Percentiles rank a stretch among this genome's conserved stretches.
These are phyloP conservation scores for Centrocercus urophasianus DNA, from an alignment of 2,113 vertebrate species.

Conservation along the genomic window DNA sequence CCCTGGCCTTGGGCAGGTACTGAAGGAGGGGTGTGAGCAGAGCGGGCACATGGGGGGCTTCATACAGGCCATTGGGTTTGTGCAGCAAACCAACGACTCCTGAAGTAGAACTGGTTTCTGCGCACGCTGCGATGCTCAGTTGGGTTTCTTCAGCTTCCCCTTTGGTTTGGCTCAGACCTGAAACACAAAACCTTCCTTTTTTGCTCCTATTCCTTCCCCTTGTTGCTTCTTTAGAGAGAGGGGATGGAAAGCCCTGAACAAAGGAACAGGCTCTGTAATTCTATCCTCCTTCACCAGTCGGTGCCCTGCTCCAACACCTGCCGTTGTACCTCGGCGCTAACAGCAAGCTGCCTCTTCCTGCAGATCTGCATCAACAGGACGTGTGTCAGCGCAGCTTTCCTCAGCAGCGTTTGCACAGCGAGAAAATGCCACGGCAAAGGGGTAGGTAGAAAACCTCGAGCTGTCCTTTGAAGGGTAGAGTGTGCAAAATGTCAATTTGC, in stretches of 20 bases:
- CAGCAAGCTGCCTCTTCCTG: not conserved
- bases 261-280: not conserved
- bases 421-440: not conserved
- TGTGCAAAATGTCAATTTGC: not conserved
- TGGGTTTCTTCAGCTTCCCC: not conserved
- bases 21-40: accelerated
- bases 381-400: not conserved
- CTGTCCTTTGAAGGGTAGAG: not conserved
- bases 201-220: no score
- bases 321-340: not conserved
- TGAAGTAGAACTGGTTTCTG: not conserved
- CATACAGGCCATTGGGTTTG: not conserved
- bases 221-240: not conserved
- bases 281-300: not conserved
- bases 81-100: not conserved
- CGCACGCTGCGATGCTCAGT: not conserved
- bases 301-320: not conserved
- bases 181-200: not conserved
- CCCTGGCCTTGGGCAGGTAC: not conserved
- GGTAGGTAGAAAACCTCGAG: not conserved
- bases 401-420: not conserved
- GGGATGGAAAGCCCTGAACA: not conserved
- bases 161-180: not conserved
- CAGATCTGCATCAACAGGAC: not conserved
- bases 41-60: not conserved